phyloP scores from a whole-genome alignment of 1,140 invertebrate species.

The Drosophila watanabei region DNA sequence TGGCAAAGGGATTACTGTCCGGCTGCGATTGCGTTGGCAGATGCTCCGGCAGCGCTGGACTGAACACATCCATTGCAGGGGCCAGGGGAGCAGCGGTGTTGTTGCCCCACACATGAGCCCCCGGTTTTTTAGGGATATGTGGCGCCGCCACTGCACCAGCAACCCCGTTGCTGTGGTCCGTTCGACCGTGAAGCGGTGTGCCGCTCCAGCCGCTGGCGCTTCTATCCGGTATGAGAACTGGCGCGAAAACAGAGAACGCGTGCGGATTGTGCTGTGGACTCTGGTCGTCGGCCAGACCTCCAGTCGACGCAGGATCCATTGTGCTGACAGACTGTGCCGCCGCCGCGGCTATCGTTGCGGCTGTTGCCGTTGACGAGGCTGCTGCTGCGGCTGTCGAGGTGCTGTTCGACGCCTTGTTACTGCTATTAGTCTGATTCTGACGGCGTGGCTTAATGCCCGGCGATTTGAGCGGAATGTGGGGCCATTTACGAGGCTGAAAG shows the following conservation, averaged over 20 bases:
- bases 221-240: slow-evolving; percentile 76
- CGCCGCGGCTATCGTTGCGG: slow-evolving; percentile 46
- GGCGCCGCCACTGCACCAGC: slow-evolving; percentile 69
- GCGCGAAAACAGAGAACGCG: slow-evolving; percentile 77
- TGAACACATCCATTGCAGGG: slow-evolving; percentile 53
- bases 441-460: slow-evolving; percentile 94
- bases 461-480: slow-evolving; percentile 94
- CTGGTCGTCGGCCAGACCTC: slow-evolving; percentile 57
- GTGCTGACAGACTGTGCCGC: slow-evolving; percentile 9
- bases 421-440: slow-evolving; percentile 77
- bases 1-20: slow-evolving; percentile 48
- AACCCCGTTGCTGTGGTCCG: slow-evolving; percentile 58
- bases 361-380: slow-evolving; percentile 29
- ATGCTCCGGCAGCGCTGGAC: slow-evolving; percentile 57
- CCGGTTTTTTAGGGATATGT: slow-evolving; percentile 70
- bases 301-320: slow-evolving; percentile 10
- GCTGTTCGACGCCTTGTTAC: slow-evolving; percentile 60
- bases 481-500: slow-evolving; percentile 93
- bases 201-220: slow-evolving; percentile 70
- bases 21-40: slow-evolving; percentile 28
- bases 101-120: slow-evolving; percentile 71
- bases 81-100: slow-evolving; percentile 20
- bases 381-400: slow-evolving; percentile 40
- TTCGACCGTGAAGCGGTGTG: slow-evolving; percentile 49
- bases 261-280: slow-evolving; percentile 80